These are phyloP conservation scores for Bombus cullumanus DNA, from an alignment of 1,140 invertebrate genomes.

Conservation along the genomic window DNA sequence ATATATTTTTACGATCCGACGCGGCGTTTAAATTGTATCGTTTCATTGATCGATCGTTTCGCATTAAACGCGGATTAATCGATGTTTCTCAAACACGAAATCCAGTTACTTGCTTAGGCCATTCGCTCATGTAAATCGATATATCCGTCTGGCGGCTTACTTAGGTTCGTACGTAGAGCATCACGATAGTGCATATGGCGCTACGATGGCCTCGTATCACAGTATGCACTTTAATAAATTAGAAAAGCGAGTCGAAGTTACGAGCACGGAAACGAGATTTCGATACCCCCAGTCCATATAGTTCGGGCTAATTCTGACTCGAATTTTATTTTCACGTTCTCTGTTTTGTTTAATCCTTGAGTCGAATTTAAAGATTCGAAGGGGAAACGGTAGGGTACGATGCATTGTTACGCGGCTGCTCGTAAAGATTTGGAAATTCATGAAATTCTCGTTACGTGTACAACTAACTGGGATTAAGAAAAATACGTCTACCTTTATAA, in stretches of 20 bases:
- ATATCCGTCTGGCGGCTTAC: constrained; percentile 26
- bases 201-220: constrained; percentile 5
- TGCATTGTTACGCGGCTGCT: rapidly evolving
- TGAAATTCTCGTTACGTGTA: no score
- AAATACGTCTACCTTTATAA: no score
- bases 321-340: not conserved
- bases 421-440: no score
- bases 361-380: no score
- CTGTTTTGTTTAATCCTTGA: rapidly evolving
- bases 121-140: constrained; percentile 16
- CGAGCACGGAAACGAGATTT: no score
- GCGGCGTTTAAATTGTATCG: no score
- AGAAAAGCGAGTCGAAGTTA: constrained; percentile 6
- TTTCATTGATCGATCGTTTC: not conserved
- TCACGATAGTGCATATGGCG: not conserved
- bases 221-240: not conserved
- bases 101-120: not conserved
- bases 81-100: constrained; percentile 8
- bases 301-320: no score
- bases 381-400: no score
- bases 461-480: no score
- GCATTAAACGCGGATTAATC: not conserved
- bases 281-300: not conserved
- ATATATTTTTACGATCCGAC: no score
- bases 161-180: not conserved